A percentile compares a stretch with the other conserved stretches of the same genome.
Conservation (phyloP, 2,797 vertebrate species). For the Mionectes olivaceus region DNA sequence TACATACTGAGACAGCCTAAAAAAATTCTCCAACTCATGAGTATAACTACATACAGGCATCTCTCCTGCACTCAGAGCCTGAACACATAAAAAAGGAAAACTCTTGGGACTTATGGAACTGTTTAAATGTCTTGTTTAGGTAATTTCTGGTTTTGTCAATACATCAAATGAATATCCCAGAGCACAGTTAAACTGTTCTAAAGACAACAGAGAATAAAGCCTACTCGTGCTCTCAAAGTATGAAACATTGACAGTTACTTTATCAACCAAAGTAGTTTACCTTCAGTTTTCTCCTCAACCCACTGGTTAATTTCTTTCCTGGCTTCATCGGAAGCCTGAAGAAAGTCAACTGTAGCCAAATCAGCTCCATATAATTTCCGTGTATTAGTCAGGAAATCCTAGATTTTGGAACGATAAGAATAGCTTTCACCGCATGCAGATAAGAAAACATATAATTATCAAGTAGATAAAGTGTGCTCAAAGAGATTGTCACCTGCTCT, state of each 20-base stretch:
- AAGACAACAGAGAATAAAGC: background rate
- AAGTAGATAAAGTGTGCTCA: background rate
- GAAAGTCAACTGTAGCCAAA: constrained; percentile 88
- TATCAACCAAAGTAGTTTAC: constrained; percentile 66
- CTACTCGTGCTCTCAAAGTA: background rate
- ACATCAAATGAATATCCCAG: background rate
- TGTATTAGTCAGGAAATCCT: constrained; percentile 87
- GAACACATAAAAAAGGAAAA: background rate
- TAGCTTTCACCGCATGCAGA: background rate
- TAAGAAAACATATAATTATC: background rate
- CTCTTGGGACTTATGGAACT: background rate
- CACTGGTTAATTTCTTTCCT: constrained; percentile 89
- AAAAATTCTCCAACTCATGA: background rate
- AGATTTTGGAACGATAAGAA: background rate
- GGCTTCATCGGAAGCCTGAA: constrained; percentile 77
- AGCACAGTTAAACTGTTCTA: background rate
- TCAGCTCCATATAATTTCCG: constrained; percentile 87
- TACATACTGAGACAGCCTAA: background rate
- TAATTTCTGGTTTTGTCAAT: background rate
- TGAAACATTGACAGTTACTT: background rate
- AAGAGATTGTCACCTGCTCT: background rate
- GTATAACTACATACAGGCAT: background rate
- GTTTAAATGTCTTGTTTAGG: background rate
- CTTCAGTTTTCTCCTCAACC: constrained; percentile 90
- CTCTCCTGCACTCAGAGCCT: background rate